Conservation (phyloP, 1,140 invertebrate species). For the Pentalonia nigronervosa region DNA sequence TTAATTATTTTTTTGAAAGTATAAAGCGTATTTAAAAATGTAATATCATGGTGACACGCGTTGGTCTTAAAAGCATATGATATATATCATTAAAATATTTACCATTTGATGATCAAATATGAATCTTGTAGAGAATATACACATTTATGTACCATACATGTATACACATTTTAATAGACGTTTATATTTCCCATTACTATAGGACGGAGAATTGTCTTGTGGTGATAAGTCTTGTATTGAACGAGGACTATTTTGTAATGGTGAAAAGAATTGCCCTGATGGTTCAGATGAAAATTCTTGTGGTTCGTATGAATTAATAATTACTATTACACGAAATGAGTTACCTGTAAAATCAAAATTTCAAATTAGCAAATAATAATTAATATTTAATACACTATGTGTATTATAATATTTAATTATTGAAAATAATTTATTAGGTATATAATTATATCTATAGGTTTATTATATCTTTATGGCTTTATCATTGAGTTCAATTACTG, state of each 20-base stretch:
- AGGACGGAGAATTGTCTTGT: conserved; percentile 85
- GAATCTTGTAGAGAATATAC: background rate
- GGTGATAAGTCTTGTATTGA: conserved; percentile 87
- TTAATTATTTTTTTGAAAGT: background rate
- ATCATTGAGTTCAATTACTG: background rate
- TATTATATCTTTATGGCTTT: background rate
- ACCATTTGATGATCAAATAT: background rate
- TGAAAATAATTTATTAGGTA: background rate
- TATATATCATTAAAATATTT: background rate
- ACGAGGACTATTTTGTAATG: conserved; percentile 91
- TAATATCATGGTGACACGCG: background rate
- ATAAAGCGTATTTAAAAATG: background rate
- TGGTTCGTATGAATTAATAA: conserved; percentile 71
- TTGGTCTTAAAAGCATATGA: background rate
- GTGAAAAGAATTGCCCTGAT: conserved; percentile 87
- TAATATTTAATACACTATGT: background rate
- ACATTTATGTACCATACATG: background rate
- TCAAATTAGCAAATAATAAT: background rate
- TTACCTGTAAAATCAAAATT: background rate
- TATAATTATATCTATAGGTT: background rate
- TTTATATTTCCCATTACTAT: conserved; percentile 60
- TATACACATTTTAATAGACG: background rate
- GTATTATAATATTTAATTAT: too few species aligned
- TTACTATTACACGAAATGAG: background rate
- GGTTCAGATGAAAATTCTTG: conserved; percentile 92